Base-by-base conservation (phyloP, 2,113 vertebrate species). In the Nibea albiflora region DNA sequence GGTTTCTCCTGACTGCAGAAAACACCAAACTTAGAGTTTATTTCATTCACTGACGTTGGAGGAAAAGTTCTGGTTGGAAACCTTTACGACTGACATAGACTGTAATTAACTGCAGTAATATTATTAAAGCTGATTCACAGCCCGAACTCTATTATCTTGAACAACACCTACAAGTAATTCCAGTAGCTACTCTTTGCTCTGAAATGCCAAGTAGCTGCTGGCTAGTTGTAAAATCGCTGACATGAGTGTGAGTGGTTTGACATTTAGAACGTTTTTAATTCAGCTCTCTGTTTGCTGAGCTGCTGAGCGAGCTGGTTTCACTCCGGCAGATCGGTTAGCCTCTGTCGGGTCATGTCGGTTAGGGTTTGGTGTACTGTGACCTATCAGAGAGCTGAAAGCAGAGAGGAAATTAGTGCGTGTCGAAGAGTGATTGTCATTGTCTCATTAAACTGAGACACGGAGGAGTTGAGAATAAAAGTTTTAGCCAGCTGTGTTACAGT, bases 191-290 rank as follows among this genome's bases (percentile, higher is more conserved):
- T 22, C 19, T 67, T 56, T 63, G 11, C 10, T 58, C 44, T 73
- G 22, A 58, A 73, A 85, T 73, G 66, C 57, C 49, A 75, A 52
- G 73, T 44, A 75, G 22, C 66, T 63, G 10, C 31, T 57, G 64
- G 28, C 0, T 3, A 80, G 42, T 26, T 60, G 46, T 77, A 31
- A 31, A 65, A 58, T 42, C 64, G 0, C 63, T 65, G 26, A 69
- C 52, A 76, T 70, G 12, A 39, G 35, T 9, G 1, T 46, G 31
- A 4, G 5, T 54, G 16, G 22, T 68, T 22, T 63, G 35, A 73
- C 66, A 73, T 83, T 80, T 64, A 20, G 12, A 49, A 56, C 50
- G 63, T 2, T 5, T 35, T 73, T 7, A 46, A 58, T 39, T 63
- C 4, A 11, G 0, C 22, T 26, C 50, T 10, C 5, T 14, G 2